Evolutionary conservation across 2,888 invertebrate genomes (phyloP), one percentile per base, ranked within the genome.

Genomic region (Drosophila recens): DNA sequence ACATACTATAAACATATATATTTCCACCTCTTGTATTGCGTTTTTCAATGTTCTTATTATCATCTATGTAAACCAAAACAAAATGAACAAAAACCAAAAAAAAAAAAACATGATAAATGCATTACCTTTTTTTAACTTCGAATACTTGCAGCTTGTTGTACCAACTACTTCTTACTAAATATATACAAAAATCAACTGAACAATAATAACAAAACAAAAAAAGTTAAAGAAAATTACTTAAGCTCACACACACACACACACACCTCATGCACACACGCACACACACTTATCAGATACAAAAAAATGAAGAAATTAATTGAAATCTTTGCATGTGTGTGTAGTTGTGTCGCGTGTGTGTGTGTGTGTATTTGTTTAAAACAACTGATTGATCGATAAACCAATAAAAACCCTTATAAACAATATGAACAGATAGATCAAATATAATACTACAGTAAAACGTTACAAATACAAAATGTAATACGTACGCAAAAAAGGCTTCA

Each of bases 141-240:
- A 85, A 80, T 86, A 87, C 87, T 89, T 86, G 89, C 86, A 86
- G 86, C 89, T 86, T 86, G 86, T 86, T 86, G 86, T 86, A 80
- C 86, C 86, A 87, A 86, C 86, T 82, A 86, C 86, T 86, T 86
- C 86, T 87, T 86, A 86, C 87, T 86, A 86, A 86, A 88, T 73
- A 77, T 61, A 67, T 61, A 67, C 51, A 79, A 68, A 82, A 43
- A 68, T 42, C 72, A 75, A 85, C 46, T 77, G 77, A 77, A 81
- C 66, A 71, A 75, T 62, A 61, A 65, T 30, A 30, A 27, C 27
- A 27, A 27, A 20, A 20, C 1, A 59, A 68, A 57, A 62, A 71
- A 73, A 58, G 46, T 66, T 48, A 64, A 69, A 58, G 58, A 65
- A 49, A 72, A 68, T 56, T 64, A 68, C 77, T 42, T 51, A 36